phyloP scores from a whole-genome alignment of 2,113 vertebrate genomes.

The Microtus richardsoni region DNA sequence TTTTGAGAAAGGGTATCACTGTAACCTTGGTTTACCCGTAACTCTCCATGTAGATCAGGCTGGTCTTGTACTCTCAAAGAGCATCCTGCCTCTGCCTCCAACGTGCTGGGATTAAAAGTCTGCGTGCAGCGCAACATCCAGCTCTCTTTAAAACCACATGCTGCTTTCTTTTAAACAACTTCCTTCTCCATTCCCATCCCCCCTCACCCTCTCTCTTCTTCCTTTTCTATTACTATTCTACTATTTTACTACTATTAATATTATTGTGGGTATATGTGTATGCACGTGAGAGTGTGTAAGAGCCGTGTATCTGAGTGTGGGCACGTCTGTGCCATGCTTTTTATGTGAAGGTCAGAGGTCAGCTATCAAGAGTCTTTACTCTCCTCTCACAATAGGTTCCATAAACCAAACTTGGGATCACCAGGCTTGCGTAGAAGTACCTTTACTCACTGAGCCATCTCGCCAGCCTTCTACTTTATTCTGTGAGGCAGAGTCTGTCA shows the following conservation, averaged over 20 bases:
- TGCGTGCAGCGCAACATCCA: rapidly evolving
- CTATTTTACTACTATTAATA: neutral
- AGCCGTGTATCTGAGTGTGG: no score
- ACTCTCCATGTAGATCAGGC: neutral
- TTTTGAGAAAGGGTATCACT: neutral
- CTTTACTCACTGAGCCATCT: neutral
- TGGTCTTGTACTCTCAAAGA: neutral
- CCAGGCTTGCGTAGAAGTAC: neutral
- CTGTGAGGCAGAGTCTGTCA: neutral
- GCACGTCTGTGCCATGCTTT: no score
- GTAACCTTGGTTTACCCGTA: neutral
- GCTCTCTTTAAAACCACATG: neutral
- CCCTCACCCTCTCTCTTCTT: neutral
- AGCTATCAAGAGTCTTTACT: neutral
- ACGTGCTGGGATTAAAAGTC: neutral
- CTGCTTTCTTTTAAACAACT: neutral
- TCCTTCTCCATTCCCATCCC: neutral
- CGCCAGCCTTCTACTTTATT: neutral
- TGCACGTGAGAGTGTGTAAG: neutral
- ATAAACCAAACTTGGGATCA: neutral
- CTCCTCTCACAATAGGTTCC: neutral
- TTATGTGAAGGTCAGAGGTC: neutral
- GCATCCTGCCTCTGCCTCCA: neutral
- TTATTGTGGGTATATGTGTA: neutral
- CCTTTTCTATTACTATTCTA: neutral